A percentile compares a stretch with the other conserved stretches of the same genome.
phyloP scores from a whole-genome alignment of 2,888 invertebrate genomes.

The Pachycephus smyrnensis region DNA sequence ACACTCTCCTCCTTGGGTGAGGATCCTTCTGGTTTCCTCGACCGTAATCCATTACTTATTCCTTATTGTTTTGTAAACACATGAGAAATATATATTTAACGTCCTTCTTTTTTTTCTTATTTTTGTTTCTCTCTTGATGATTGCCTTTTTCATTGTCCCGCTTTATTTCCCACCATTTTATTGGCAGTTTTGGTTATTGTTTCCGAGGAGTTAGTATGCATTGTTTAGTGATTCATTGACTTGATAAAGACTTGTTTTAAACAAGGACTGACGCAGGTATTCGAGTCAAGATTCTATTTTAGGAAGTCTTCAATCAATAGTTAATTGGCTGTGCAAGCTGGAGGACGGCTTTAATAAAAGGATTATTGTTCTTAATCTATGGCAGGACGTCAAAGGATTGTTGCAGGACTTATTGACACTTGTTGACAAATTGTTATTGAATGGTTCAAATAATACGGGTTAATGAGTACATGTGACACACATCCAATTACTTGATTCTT shows the following conservation, averaged over 20 bases:
- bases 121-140: not conserved
- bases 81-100: not conserved
- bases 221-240: not conserved
- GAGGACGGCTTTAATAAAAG: not conserved
- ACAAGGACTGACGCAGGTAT: not conserved
- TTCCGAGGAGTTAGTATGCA: not conserved
- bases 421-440: not conserved
- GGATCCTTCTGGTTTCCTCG: conserved; percentile 2
- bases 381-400: not conserved
- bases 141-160: not conserved
- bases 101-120: not conserved
- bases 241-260: not conserved
- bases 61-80: not conserved
- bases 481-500: not conserved
- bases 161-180: not conserved
- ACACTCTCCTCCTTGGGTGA: conserved; percentile 4
- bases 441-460: not conserved
- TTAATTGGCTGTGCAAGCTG: not conserved
- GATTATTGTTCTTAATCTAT: not conserved
- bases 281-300: not conserved
- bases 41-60: not conserved
- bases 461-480: not conserved
- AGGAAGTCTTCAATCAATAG: not conserved
- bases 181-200: not conserved
- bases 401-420: not conserved